Evolutionary conservation across 2,797 vertebrate genomes (phyloP).

Genomic region (Dallia pectoralis): DNA sequence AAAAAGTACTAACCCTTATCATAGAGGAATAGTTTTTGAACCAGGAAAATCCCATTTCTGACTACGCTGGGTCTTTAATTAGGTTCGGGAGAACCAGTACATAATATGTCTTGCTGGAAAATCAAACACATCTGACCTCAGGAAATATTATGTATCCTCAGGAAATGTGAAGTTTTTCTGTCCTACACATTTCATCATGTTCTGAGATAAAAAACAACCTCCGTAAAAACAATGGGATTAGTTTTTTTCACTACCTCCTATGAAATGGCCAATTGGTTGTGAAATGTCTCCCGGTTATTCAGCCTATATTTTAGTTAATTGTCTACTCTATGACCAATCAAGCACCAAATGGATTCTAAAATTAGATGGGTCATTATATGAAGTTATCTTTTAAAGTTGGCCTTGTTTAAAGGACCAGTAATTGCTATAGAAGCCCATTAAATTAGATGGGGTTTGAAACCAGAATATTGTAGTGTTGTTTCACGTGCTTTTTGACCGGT

Average conservation of each 20-base stretch:
- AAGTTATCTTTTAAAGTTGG: constrained; percentile 92
- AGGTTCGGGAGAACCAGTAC: not conserved
- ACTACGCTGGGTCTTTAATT: not conserved
- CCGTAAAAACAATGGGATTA: not conserved
- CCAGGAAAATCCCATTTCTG: too few species aligned
- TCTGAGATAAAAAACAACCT: not conserved
- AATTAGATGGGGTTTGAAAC: constrained; percentile 53
- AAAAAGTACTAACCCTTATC: too few species aligned
- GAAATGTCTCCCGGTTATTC: constrained; percentile 23
- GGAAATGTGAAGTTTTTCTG: not conserved
- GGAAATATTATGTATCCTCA: not conserved
- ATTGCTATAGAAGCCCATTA: constrained; percentile 64
- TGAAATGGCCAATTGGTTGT: not conserved
- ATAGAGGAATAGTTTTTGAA: too few species aligned
- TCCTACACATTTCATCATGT: not conserved
- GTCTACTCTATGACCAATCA: constrained; percentile 63
- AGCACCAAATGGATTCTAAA: constrained; percentile 81
- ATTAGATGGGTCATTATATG: constrained; percentile 85
- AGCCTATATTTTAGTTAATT: constrained; percentile 64
- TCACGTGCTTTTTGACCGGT: constrained; percentile 43
- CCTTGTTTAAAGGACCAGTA: constrained; percentile 81
- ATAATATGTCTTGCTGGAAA: not conserved
- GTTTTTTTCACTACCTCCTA: not conserved
- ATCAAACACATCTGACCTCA: not conserved
- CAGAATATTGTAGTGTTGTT: constrained; percentile 53